Percentiles rank a stretch among this genome's conserved stretches.
Evolutionary conservation across 2,113 vertebrate species (phyloP).

Genomic region (Engystomops pustulosus): DNA sequence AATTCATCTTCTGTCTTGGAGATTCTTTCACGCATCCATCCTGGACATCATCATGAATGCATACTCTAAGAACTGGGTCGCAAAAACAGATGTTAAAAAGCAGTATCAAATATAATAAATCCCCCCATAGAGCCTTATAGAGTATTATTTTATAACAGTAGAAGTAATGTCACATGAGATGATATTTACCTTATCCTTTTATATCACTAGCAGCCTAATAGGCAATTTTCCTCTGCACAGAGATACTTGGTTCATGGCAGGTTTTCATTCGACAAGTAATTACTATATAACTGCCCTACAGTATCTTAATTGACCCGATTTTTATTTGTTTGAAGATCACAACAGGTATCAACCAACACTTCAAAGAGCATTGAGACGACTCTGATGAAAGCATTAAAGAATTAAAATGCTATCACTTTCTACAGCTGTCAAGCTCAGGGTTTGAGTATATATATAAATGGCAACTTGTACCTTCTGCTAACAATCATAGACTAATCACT

Average conservation of each 20-base stretch:
- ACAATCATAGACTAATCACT: conserved; percentile 53
- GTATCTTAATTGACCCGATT: neutral
- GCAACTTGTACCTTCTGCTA: conserved; percentile 47
- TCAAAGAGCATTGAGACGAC: neutral
- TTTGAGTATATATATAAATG: conserved; percentile 30
- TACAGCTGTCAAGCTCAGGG: conserved; percentile 9
- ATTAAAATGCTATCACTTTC: conserved; percentile 11
- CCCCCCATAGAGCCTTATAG: too few relatives aligned
- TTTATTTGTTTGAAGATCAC: neutral
- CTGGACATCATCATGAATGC: too few relatives aligned
- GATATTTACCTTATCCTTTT: too few relatives aligned
- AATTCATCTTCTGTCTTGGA: too few relatives aligned
- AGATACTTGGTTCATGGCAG: neutral
- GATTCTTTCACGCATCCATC: too few relatives aligned
- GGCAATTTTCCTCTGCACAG: neutral
- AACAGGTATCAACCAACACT: neutral
- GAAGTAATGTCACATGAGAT: too few relatives aligned
- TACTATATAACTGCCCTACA: neutral
- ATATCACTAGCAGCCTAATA: neutral
- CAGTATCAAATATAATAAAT: too few relatives aligned
- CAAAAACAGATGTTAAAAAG: too few relatives aligned
- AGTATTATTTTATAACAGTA: too few relatives aligned
- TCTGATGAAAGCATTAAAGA: too few relatives aligned
- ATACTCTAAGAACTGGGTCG: too few relatives aligned
- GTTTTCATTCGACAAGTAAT: neutral